Conservation (phyloP, 2,797 vertebrate genomes). For the Saxicola maurus region DNA sequence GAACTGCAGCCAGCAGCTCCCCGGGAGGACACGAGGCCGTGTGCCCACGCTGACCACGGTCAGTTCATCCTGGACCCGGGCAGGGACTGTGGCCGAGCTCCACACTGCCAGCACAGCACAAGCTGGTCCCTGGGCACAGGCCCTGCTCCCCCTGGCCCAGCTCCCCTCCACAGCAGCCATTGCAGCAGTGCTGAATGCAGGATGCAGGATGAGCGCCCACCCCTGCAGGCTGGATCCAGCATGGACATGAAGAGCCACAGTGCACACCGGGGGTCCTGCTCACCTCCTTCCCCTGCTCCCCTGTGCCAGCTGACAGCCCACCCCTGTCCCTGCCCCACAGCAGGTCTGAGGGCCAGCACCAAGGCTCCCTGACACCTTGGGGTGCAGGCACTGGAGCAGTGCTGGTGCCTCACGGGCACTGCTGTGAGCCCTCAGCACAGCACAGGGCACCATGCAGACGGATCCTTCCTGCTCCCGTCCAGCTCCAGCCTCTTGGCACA, state of each 20-base stretch:
- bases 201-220: not conserved
- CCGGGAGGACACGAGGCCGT: rapidly evolving
- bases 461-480: not conserved
- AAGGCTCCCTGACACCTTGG: rapidly evolving
- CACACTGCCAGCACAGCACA: not conserved
- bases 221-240: not conserved
- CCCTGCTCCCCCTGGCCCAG: rapidly evolving
- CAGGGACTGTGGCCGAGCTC: rapidly evolving
- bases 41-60: rapidly evolving
- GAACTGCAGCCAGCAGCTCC: not conserved
- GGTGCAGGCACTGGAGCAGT: not conserved
- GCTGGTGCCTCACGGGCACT: rapidly evolving
- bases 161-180: not conserved
- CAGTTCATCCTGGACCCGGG: not conserved
- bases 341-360: not conserved
- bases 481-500: not conserved
- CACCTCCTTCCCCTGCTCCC: not conserved
- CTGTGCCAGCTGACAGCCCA: not conserved
- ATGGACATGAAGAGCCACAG: rapidly evolving
- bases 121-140: not conserved
- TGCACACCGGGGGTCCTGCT: not conserved
- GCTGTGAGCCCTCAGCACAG: rapidly evolving
- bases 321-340: not conserved
- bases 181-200: rapidly evolving
- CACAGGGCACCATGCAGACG: not conserved